Percentiles rank a stretch among this genome's conserved stretches.
phyloP scores from a whole-genome alignment of 2,113 vertebrate genomes.

The Brachyhypopomus gauderio region DNA sequence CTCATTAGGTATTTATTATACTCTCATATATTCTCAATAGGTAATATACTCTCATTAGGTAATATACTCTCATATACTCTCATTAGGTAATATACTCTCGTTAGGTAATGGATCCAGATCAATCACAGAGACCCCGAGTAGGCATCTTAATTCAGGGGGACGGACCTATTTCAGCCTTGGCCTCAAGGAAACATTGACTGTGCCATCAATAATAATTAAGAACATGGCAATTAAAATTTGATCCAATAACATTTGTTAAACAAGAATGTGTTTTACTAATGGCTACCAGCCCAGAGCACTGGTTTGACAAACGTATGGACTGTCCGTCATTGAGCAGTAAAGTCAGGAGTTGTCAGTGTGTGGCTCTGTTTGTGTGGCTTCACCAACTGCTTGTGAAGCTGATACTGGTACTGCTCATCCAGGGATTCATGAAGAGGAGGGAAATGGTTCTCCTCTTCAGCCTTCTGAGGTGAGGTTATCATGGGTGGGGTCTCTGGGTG shows the following conservation, averaged over 20 bases:
- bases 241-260: background rate
- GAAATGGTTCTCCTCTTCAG: background rate
- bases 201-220: background rate
- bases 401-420: too few species aligned
- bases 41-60: conserved; percentile 14
- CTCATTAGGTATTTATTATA: too few species aligned
- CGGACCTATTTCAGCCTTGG: background rate
- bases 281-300: too few species aligned
- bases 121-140: background rate
- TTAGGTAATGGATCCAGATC: conserved; percentile 26
- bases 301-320: too few species aligned
- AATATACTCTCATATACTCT: too few species aligned
- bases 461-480: background rate
- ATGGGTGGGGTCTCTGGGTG: background rate
- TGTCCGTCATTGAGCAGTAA: too few species aligned
- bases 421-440: background rate
- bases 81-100: too few species aligned
- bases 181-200: background rate
- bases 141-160: background rate
- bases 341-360: too few species aligned
- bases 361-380: too few species aligned
- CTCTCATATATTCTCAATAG: too few species aligned
- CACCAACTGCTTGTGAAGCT: too few species aligned
- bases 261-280: too few species aligned
- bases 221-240: background rate